Evolutionary conservation across 2,888 invertebrate species (phyloP), one percentile per base, ranked within the genome.

Genomic region (Drosophila setosimentum): DNA sequence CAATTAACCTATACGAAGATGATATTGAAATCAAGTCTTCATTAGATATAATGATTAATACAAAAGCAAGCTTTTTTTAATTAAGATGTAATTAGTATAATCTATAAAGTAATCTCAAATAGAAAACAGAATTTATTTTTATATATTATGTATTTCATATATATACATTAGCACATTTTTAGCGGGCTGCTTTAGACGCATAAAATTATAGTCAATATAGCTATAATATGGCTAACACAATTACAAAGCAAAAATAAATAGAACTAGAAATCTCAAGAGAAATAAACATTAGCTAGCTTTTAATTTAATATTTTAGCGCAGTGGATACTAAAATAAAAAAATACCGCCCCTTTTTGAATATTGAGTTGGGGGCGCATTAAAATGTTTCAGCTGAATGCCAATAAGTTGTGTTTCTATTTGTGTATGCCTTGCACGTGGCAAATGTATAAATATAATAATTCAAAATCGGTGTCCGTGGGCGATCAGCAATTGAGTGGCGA

Each of bases 391-490:
- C 29, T 32, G 64, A 64, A 72, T 74, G 63, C 61, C 61, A 80
- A 78, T 81, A 50, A 59, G 50, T 50, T 58, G 4, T 27, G 27
- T 63, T 70, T 80, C 32, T 65, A 35, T 63, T 70, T 80, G 35
- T 65, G 54, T 66, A 73, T 78, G 82, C 72, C 51, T 50, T 27
- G 69, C 79, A 78, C 66, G 66, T 80, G 82, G 69, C 72, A 63
- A 58, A 69, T 48, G 16, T 57, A 57, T 42, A 30, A 57, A 29
- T 13, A 27, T 42, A 13, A 58, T 57, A 48, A 73, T 40, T 45
- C 32, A 29, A 80, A 66, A 29, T 13, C 53, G 50, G 2, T 45
- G 35, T 48, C 27, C 62, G 78, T 80, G 66, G 68, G 73, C 65
- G 81, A 61, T 67, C 51, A 59, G 54, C 66, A 62, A 61, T 42